These are phyloP conservation scores for Numenius phaeopus DNA, from an alignment of 2,797 vertebrate genomes.

Conservation along the genomic window DNA sequence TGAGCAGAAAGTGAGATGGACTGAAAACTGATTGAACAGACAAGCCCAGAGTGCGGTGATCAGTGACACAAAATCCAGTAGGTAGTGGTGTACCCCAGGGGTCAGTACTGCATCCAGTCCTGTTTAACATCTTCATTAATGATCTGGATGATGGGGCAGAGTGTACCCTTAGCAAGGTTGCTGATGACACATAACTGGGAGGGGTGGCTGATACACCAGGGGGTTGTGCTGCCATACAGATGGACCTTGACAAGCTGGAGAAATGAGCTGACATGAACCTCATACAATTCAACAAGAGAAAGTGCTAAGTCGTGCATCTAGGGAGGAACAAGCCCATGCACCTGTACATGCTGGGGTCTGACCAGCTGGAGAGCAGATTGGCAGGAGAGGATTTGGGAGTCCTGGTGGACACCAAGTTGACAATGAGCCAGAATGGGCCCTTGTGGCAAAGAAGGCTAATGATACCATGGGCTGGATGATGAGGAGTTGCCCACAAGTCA, in stretches of 20 bases:
- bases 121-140: background rate
- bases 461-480: background rate
- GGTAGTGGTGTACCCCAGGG: accelerated
- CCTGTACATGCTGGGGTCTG: background rate
- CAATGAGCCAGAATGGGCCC: background rate
- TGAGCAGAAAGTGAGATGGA: background rate
- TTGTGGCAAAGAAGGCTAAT: background rate
- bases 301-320: background rate
- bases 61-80: background rate
- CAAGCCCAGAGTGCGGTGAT: background rate
- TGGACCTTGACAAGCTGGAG: background rate
- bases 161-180: background rate
- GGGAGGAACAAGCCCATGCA: background rate
- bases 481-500: background rate
- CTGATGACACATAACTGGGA: background rate
- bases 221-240: background rate
- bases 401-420: background rate
- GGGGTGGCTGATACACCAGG: accelerated
- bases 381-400: background rate
- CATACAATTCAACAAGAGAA: background rate
- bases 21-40: background rate
- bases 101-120: background rate
- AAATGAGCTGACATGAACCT: background rate
- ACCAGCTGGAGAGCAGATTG: background rate
- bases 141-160: background rate